Conservation (phyloP, 2,797 vertebrate species). For the Enoplosus armatus region DNA sequence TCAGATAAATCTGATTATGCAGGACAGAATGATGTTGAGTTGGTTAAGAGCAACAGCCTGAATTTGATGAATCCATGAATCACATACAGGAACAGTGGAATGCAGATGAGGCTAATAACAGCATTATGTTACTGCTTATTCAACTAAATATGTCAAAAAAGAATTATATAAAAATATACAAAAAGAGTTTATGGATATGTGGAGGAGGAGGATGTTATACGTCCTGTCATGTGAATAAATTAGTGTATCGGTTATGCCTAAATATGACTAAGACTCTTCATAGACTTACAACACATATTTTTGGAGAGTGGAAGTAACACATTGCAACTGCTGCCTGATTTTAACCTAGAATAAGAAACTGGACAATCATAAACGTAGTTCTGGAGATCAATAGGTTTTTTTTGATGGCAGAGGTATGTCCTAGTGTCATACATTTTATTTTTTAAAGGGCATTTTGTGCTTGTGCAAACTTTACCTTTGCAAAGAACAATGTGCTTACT, state of each 20-base stretch:
- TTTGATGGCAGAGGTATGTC: not conserved
- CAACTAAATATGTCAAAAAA: not conserved
- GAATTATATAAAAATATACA: too few species aligned
- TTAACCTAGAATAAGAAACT: not conserved
- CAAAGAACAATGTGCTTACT: not conserved
- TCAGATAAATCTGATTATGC: conserved; percentile 19
- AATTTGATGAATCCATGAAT: conserved; percentile 17
- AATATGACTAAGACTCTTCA: not conserved
- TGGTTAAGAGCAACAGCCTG: conserved; percentile 30
- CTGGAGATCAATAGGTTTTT: not conserved
- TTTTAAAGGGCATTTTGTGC: not conserved
- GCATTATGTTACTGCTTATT: not conserved
- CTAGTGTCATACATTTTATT: not conserved
- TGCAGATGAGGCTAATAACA: not conserved
- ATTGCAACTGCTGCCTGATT: not conserved
- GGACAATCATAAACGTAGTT: not conserved
- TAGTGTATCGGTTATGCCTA: not conserved
- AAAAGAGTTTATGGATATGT: not conserved
- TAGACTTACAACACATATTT: not conserved
- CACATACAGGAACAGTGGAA: not conserved
- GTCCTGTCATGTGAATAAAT: not conserved
- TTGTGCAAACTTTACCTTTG: too few species aligned
- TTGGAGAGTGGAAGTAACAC: not conserved
- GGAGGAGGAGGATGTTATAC: too few species aligned
- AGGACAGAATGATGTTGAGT: conserved; percentile 10